Conservation (phyloP, 2,797 vertebrate species). For the Enteromius argenteus region DNA sequence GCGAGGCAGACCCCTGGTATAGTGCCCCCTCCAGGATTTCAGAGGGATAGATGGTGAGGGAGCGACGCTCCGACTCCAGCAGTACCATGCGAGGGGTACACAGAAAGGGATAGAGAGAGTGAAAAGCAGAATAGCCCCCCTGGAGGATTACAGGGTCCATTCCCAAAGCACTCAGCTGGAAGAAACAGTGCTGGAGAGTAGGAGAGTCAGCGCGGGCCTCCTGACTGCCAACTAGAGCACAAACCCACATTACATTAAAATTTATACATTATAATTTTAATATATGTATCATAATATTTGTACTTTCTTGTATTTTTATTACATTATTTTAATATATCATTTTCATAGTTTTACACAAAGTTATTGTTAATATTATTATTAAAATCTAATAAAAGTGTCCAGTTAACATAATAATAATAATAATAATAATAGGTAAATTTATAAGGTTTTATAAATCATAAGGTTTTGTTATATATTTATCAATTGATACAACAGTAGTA, state of each 20-base stretch:
- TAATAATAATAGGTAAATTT: neutral
- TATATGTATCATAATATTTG: neutral
- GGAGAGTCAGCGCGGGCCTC: conserved; percentile 67
- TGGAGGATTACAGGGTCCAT: conserved; percentile 76
- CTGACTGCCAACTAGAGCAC: conserved; percentile 68
- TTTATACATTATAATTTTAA: neutral
- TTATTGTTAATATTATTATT: neutral
- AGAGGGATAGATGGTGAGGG: conserved; percentile 66
- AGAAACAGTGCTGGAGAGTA: conserved; percentile 73
- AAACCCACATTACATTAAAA: conserved; percentile 30
- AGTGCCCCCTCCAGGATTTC: conserved; percentile 73
- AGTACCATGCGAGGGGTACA: conserved; percentile 62
- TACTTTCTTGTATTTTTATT: neutral
- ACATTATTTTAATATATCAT: neutral
- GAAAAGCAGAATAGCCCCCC: conserved; percentile 71
- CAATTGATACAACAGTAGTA: neutral
- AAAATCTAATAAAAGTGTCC: neutral
- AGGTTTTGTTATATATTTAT: neutral
- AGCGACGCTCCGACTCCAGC: conserved; percentile 55
- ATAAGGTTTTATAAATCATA: neutral
- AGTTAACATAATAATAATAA: neutral
- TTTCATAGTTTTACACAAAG: neutral
- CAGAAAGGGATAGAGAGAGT: conserved; percentile 64
- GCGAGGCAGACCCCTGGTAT: conserved; percentile 72
- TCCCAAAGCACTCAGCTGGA: conserved; percentile 73